Base-by-base conservation (phyloP, 2,888 invertebrate species). In the Antheraea yamamai region DNA sequence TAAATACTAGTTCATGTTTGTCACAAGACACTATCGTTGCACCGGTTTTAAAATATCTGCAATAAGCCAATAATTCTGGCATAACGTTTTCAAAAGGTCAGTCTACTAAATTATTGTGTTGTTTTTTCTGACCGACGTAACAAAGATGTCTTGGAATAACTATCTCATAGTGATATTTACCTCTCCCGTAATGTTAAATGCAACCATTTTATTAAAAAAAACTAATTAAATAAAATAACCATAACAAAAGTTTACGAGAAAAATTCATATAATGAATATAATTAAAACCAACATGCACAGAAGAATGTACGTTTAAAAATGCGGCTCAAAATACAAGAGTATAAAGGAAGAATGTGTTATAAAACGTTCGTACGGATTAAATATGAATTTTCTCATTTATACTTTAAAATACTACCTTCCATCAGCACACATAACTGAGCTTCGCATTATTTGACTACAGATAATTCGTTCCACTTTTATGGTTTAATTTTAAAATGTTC, bases 1-100 rank as follows among this genome's bases (percentile, higher is more conserved):
- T 77, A 79, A 77, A 80, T 80, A 75, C 77, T 75, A 71, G 76
- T 77, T 75, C 71, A 30, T 76, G 76, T 78, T 78, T 18, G 26
- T 51, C 26, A 73, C 51, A 66, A 64, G 26, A 66, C 23, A 66
- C 23, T 74, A 78, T 77, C 79, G 79, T 77, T 80, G 81, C 76
- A 75, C 20, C 1, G 16, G 51, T 73, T 23, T 73, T 66, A 14
- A 10, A 16, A 23, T 12, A 73, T 73, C 47, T 39, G 18, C 23
- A n/a, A 64, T 73, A n/a, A 23, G 23, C 23, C 1, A 61, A 61
- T 10, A 61, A 47, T 47, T 47, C 7, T 47, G 47, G 47, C 47
- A 47, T 12, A 47, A 47, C 47, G 12, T 47, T 12, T 2, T 12
- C 47, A 47, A 12, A 12, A 47, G 47, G 12, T 12, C 47, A 12